Base-by-base conservation (phyloP, 2,797 vertebrate species). In the Enteromius radiatus region DNA sequence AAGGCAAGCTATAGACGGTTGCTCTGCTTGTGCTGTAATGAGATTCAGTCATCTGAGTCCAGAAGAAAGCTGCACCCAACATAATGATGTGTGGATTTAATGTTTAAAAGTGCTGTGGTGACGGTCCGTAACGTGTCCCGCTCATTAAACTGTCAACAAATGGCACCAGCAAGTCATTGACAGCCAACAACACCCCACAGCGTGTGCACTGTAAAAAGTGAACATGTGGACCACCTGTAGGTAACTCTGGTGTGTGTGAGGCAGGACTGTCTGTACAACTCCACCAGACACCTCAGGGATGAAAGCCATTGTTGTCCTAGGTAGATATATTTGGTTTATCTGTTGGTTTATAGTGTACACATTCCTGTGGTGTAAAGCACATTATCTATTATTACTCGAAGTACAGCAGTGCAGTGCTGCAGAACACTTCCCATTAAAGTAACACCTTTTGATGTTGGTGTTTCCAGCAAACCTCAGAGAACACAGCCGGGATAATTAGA, bases 61-160 rank as follows among this genome's bases (percentile, higher is more conserved):
- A 76, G 36, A 82, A 56, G 23, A 82, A 67, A 11, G 7, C 71
- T n/a, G 23, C 36, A 23, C 23, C 59, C 80, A 67, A 67, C 63
- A n/a, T 76, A 82, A 82, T 67, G 81, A 82, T 76, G 73, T 74
- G 79, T 65, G 81, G 61, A 59, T 82, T 82, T 76, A 76, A 59
- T 54, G 73, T 54, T 67, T 67, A 68, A 82, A 76, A 41, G 81
- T 56, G 81, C 81, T 31, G 23, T 59, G 81, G 68, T 82, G 81
- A 41, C 6, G 69, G 70, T 26, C 80, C 28, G 70, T 75, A 63
- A 74, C 80, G 38, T 52, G 45, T 75, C 80, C 59, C 11, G 15
- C 80, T 65, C 59, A 65, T 84, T 54, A 84, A 80, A 76, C 77
- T 74, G 77, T 75, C 83, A 84, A 49, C 70, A 75, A 65, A 74